A percentile compares a stretch with the other conserved stretches of the same genome.
Conservation (phyloP, 2,888 invertebrate species). For the Oligia strigilis region DNA sequence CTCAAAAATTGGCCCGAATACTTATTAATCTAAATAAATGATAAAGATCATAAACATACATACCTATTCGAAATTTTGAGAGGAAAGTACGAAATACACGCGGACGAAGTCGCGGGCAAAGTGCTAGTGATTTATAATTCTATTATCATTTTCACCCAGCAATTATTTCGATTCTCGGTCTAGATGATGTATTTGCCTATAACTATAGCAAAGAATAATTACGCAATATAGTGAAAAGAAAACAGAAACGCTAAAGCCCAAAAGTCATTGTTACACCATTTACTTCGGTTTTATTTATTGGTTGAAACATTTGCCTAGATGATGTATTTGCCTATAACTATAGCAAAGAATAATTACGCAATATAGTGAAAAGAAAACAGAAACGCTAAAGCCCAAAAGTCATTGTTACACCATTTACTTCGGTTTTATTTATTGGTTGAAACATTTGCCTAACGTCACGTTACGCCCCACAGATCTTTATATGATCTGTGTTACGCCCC, state of each 20-base stretch:
- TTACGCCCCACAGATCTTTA: slow-evolving; percentile 31
- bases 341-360: neutral
- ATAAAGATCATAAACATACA: too few relatives aligned
- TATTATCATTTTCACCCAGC: slow-evolving; percentile 3
- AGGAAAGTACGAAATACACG: too few relatives aligned
- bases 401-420: slow-evolving; percentile 15
- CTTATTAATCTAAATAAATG: too few relatives aligned
- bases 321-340: too few relatives aligned
- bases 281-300: slow-evolving; percentile 24
- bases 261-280: slow-evolving; percentile 22
- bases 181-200: neutral
- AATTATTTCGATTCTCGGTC: neutral
- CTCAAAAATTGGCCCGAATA: too few relatives aligned
- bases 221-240: too few relatives aligned
- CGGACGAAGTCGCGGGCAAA: too few relatives aligned
- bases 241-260: too few relatives aligned
- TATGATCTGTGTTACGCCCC: slow-evolving; percentile 31
- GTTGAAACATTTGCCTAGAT: neutral
- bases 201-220: neutral
- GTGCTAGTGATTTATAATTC: neutral
- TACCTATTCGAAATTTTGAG: too few relatives aligned
- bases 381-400: slow-evolving; percentile 4
- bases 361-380: too few relatives aligned
- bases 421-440: slow-evolving; percentile 9
- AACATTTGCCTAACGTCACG: neutral